These are phyloP conservation scores for Myotis pilosus DNA, from an alignment of 2,797 vertebrate species.

Conservation along the genomic window DNA sequence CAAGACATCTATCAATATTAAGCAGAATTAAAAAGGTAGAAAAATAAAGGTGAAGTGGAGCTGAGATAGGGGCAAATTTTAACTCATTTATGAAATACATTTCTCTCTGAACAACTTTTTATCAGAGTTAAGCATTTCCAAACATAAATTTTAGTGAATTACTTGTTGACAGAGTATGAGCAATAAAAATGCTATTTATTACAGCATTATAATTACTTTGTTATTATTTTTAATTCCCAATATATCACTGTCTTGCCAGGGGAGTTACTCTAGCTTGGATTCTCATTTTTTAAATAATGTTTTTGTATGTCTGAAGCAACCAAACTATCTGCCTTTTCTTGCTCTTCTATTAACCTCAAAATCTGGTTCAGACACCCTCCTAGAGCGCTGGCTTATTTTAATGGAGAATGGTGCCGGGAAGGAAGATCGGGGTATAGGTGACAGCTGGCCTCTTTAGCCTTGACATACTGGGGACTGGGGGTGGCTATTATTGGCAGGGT, in stretches of 20 bases:
- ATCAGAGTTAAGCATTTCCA: background rate
- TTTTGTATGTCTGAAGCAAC: background rate
- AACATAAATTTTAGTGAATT: slow-evolving; percentile 29
- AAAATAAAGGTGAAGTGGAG: slow-evolving; percentile 3
- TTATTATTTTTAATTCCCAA: background rate
- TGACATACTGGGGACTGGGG: background rate
- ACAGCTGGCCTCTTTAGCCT: background rate
- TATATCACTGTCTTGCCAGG: background rate
- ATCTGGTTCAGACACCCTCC: background rate
- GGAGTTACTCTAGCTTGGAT: background rate
- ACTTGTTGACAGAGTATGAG: background rate
- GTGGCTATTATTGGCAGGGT: background rate
- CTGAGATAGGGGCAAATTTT: background rate
- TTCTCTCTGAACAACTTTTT: background rate
- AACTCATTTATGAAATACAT: background rate
- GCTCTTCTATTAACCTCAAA: background rate
- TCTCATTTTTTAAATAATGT: background rate
- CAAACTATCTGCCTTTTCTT: background rate
- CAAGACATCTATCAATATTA: background rate
- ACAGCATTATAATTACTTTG: background rate
- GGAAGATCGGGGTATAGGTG: background rate
- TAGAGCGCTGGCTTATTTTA: background rate
- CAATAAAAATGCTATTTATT: slow-evolving; percentile 7
- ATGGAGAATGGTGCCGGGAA: background rate
- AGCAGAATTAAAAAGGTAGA: background rate